Conservation (phyloP, 2,113 vertebrate species). For the Fukomys damarensis region DNA sequence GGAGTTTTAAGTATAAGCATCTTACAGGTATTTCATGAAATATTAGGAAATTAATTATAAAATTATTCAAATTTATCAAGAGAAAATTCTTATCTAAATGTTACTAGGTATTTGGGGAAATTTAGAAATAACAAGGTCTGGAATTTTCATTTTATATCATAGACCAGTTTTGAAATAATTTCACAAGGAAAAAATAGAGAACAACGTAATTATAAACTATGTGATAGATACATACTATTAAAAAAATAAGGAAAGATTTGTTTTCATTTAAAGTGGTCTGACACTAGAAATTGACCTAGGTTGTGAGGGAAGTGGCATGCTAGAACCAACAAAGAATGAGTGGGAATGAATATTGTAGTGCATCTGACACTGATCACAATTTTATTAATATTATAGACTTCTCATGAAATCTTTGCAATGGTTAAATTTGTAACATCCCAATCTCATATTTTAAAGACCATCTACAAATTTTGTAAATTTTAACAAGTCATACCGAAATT, state of each 20-base stretch:
- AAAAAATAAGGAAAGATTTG: not conserved
- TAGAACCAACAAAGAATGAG: not conserved
- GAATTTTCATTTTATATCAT: not conserved
- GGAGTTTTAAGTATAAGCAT: not conserved
- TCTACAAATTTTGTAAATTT: slow-evolving; percentile 28
- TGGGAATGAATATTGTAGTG: not conserved
- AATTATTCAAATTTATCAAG: not conserved
- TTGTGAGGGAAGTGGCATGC: not conserved
- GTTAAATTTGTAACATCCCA: too few species aligned
- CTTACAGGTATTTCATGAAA: not conserved
- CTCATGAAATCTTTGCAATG: not conserved
- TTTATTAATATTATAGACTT: not conserved
- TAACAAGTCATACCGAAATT: not conserved
- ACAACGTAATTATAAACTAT: not conserved
- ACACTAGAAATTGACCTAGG: not conserved
- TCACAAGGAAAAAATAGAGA: not conserved
- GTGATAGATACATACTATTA: not conserved
- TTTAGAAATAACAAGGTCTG: not conserved
- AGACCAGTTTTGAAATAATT: not conserved
- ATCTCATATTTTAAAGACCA: not conserved
- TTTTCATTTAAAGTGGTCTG: not conserved
- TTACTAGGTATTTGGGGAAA: not conserved
- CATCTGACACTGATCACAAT: not conserved
- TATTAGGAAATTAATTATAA: not conserved
- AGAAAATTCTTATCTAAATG: not conserved